These are phyloP conservation scores for Echinops telfairi DNA, from an alignment of 2,113 vertebrate species.

Conservation along the genomic window DNA sequence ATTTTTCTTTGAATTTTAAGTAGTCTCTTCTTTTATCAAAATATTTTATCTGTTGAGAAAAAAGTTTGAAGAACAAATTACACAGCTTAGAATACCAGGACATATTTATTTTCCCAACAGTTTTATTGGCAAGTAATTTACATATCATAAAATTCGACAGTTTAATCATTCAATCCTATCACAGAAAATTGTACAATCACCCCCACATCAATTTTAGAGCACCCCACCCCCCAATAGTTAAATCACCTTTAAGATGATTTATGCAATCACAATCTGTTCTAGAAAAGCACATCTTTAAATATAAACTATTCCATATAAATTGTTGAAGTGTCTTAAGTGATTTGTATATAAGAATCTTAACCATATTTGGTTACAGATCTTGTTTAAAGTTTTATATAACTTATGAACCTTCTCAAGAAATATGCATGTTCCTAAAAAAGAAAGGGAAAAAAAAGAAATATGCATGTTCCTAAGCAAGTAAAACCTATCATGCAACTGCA, in stretches of 20 bases:
- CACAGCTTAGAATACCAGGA: background rate
- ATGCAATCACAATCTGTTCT: too few species aligned
- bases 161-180: too few species aligned
- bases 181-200: too few species aligned
- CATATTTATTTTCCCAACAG: background rate
- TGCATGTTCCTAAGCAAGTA: background rate
- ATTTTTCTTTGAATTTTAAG: slow-evolving; percentile 94
- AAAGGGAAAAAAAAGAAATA: too few species aligned
- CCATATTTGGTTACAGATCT: background rate
- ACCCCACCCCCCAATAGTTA: too few species aligned
- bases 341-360: background rate
- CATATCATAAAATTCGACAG: too few species aligned
- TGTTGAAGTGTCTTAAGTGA: background rate
- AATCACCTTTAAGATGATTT: too few species aligned
- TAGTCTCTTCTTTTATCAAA: slow-evolving; percentile 96
- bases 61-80: background rate
- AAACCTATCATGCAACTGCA: background rate
- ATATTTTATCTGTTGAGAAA: slow-evolving; percentile 91
- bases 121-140: too few species aligned
- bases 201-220: too few species aligned
- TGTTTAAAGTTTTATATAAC: background rate
- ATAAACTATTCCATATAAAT: background rate
- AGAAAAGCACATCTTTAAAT: too few species aligned
- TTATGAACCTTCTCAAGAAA: background rate
- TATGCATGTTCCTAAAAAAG: background rate